phyloP scores from a whole-genome alignment of 2,113 vertebrate genomes.

The Trematocara macrostoma region DNA sequence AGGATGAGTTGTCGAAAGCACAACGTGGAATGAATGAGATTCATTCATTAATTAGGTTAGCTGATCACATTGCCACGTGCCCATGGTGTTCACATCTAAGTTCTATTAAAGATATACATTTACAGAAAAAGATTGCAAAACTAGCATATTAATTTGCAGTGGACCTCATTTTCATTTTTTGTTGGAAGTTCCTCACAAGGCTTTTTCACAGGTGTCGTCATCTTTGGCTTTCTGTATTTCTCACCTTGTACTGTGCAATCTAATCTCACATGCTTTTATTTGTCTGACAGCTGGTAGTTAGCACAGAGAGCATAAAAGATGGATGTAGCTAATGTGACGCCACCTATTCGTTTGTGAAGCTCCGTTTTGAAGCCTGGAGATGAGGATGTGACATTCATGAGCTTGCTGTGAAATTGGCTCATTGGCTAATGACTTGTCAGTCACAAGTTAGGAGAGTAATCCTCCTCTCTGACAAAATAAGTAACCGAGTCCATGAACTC shows the following conservation, averaged over 20 bases:
- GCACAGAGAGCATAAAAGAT: not conserved
- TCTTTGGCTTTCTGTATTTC: not conserved
- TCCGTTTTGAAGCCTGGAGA: not conserved
- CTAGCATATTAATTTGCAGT: not conserved
- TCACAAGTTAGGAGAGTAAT: not conserved
- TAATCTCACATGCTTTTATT: not conserved
- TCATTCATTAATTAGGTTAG: not conserved
- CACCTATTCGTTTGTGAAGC: not conserved
- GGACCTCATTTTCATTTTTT: not conserved
- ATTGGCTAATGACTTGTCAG: not conserved
- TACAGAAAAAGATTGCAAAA: not conserved
- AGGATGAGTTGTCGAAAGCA: not conserved
- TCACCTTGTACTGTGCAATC: not conserved
- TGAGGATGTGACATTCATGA: not conserved
- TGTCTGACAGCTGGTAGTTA: not conserved
- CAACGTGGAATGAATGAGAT: not conserved
- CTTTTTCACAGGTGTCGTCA: not conserved
- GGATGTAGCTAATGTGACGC: not conserved
- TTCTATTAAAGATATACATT: not conserved
- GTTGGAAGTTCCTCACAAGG: not conserved
- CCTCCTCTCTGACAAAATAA: not conserved
- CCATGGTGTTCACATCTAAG: not conserved
- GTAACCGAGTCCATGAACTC: not conserved
- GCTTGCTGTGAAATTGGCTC: not conserved
- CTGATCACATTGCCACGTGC: not conserved